phyloP scores from a whole-genome alignment of 2,888 invertebrate species.

The Leptothorax acervorum region DNA sequence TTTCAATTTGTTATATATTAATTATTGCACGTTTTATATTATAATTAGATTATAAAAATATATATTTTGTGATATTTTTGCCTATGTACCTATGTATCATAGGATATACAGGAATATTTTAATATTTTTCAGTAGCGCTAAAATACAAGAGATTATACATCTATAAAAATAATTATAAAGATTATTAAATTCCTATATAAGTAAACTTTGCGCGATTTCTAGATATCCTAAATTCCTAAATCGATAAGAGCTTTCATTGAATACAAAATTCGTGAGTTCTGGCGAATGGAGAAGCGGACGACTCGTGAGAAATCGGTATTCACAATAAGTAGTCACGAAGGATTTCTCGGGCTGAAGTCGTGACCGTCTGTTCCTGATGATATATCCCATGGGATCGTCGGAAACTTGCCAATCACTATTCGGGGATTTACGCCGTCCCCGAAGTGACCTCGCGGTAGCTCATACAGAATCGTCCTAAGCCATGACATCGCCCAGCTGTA shows the following conservation, averaged over 20 bases:
- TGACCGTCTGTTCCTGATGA: constrained; percentile 77
- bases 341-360: constrained; percentile 71
- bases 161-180: background rate
- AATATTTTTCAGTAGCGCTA: background rate
- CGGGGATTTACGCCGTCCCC: constrained; percentile 71
- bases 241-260: background rate
- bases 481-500: constrained; percentile 59
- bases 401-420: constrained; percentile 79
- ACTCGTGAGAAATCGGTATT: constrained; percentile 74
- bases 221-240: background rate
- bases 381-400: constrained; percentile 75
- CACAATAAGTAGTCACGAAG: constrained; percentile 68
- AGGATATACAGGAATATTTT: background rate
- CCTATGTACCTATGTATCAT: background rate
- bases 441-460: constrained; percentile 55
- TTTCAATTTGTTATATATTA: background rate
- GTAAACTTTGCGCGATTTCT: background rate
- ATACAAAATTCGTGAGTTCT: background rate
- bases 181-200: background rate
- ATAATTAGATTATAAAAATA: background rate
- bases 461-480: constrained; percentile 62
- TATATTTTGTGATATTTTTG: background rate
- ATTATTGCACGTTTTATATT: background rate
- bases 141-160: background rate
- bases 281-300: constrained; percentile 55